Conservation (phyloP, 2,113 vertebrate genomes). For the Rissa tridactyla region DNA sequence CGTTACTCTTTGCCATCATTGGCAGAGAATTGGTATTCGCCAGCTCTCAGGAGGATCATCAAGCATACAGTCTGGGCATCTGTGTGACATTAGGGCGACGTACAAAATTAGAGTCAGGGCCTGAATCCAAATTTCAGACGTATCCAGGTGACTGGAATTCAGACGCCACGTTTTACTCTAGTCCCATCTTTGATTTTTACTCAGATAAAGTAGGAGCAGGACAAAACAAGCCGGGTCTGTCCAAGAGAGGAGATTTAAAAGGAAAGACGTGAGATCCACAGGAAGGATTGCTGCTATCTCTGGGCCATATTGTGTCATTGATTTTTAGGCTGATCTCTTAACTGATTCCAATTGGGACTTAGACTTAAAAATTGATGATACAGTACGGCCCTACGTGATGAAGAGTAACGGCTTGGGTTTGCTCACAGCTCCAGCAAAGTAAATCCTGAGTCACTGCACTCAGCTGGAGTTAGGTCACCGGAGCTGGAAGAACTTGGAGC, state of each 20-base stretch:
- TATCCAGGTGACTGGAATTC: not conserved
- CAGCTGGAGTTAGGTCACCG: not conserved
- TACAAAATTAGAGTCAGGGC: not conserved
- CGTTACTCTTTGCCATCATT: not conserved
- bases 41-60: not conserved
- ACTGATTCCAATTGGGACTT: not conserved
- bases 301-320: conserved; percentile 34
- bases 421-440: not conserved
- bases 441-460: not conserved
- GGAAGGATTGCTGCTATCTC: conserved; percentile 49
- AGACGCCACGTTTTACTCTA: not conserved
- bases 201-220: not conserved
- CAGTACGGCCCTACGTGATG: not conserved
- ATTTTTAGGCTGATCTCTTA: conserved; percentile 56
- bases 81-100: not conserved
- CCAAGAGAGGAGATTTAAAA: conserved; percentile 24
- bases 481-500: not conserved
- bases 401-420: not conserved
- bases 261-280: conserved; percentile 18
- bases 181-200: not conserved
- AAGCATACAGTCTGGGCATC: not conserved
- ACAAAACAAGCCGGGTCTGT: conserved; percentile 1
- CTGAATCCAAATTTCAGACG: not conserved
- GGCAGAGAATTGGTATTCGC: not conserved
- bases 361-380: conserved; percentile 15